Percentiles rank a stretch among this genome's conserved stretches.
These are phyloP conservation scores for Vimba vimba DNA, from an alignment of 2,113 vertebrate species.

Conservation along the genomic window DNA sequence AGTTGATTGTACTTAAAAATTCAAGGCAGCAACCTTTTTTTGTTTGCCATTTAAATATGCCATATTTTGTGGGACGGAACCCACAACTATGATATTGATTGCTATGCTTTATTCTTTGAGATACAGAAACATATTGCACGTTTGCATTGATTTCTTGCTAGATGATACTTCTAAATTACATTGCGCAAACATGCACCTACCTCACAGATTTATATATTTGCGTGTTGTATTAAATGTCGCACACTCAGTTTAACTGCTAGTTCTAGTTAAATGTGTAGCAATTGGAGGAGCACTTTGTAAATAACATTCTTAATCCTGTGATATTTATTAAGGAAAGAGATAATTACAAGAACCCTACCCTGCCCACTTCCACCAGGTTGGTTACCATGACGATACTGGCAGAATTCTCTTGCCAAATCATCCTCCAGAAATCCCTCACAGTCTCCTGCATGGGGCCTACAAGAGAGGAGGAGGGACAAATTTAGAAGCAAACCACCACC, in stretches of 20 bases:
- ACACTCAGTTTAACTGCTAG: not conserved
- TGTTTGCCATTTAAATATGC: too few relatives aligned
- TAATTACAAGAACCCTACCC: conserved; percentile 80
- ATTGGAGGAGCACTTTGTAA: not conserved
- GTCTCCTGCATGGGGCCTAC: conserved; percentile 98
- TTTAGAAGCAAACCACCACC: conserved; percentile 34
- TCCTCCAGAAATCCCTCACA: conserved; percentile 98
- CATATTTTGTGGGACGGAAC: not conserved
- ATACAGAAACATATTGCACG: not conserved
- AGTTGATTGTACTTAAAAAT: too few relatives aligned
- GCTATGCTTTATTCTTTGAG: not conserved
- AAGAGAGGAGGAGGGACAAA: conserved; percentile 24
- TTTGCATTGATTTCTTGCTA: not conserved
- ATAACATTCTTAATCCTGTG: conserved; percentile 20
- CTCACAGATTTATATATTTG: not conserved
- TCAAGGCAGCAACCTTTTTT: too few relatives aligned
- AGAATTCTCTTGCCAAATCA: conserved; percentile 99
- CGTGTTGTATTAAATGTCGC: too few relatives aligned
- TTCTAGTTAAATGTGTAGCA: not conserved
- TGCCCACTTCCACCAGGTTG: conserved; percentile 97
- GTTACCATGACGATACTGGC: conserved; percentile 99
- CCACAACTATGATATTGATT: not conserved
- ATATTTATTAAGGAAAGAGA: conserved; percentile 21
- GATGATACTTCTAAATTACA: not conserved
- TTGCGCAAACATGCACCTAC: not conserved